These are phyloP conservation scores for Drosophila kepulauana DNA, from an alignment of 1,140 invertebrate species.

Conservation along the genomic window DNA sequence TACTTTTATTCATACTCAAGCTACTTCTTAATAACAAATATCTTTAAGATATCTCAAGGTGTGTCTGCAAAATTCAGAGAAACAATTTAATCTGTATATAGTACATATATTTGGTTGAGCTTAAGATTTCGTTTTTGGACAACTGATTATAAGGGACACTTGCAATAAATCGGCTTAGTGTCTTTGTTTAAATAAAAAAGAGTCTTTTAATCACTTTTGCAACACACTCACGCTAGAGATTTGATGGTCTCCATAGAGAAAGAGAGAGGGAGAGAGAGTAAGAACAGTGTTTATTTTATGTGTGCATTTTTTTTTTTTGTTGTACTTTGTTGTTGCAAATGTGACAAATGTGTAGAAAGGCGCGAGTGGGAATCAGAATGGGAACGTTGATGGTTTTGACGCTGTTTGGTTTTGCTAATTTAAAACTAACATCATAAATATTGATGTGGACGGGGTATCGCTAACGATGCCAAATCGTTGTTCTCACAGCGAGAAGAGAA, in stretches of 20 bases:
- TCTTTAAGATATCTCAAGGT: no score
- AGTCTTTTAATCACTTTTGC: constrained; percentile 21
- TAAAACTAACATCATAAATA: constrained; percentile 83
- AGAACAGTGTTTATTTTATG: constrained; percentile 1
- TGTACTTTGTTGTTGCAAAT: not conserved
- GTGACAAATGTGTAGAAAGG: constrained; percentile 32
- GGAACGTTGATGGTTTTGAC: constrained; percentile 66
- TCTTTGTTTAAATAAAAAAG: constrained; percentile 17
- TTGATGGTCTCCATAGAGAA: no score
- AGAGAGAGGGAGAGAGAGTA: not conserved
- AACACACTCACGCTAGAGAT: constrained; percentile 4
- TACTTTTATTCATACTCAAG: not conserved
- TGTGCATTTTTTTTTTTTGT: not conserved
- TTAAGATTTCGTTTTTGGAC: not conserved
- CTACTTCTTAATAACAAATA: no score
- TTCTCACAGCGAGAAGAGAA: constrained; percentile 10
- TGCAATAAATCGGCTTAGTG: constrained; percentile 5
- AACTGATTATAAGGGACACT: constrained; percentile 5
- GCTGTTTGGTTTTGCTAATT: constrained; percentile 78
- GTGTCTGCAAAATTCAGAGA: no score
- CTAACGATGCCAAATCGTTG: constrained; percentile 59
- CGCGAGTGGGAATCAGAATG: constrained; percentile 36
- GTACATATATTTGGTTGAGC: not conserved
- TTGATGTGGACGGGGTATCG: constrained; percentile 49
- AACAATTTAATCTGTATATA: not conserved